Conservation (phyloP, 2,888 invertebrate genomes). For the Eledona agricola region DNA sequence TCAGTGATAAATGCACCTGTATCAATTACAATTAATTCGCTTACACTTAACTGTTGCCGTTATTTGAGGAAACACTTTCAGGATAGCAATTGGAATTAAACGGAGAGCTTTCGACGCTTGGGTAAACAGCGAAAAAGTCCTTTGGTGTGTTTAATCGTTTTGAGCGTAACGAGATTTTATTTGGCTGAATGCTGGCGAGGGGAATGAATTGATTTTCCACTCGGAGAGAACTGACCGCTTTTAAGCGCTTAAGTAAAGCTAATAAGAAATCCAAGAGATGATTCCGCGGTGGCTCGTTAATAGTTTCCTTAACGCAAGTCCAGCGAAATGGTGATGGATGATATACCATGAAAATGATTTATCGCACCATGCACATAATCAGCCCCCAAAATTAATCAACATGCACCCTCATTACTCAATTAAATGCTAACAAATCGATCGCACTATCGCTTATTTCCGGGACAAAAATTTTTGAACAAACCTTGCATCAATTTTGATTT, state of each 20-base stretch:
- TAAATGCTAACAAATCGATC: constrained; percentile 9
- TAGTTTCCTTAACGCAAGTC: too few relatives aligned
- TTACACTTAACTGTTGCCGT: constrained; percentile 4
- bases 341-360: constrained; percentile 17
- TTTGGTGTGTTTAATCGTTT: constrained; percentile 5
- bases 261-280: too few relatives aligned
- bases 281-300: too few relatives aligned
- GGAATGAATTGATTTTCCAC: constrained; percentile 3
- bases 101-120: background rate
- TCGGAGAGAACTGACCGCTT: background rate
- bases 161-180: constrained; percentile 7
- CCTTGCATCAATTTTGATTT: constrained; percentile 24
- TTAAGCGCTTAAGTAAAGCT: background rate
- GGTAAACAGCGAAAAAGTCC: constrained; percentile 5
- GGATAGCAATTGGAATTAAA: background rate
- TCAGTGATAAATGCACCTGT: constrained; percentile 2
- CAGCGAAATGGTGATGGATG: constrained; percentile 18
- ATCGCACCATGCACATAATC: constrained; percentile 19
- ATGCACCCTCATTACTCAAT: constrained; percentile 13
- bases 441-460: too few relatives aligned
- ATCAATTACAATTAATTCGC: constrained; percentile 7
- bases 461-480: constrained; percentile 7
- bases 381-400: constrained; percentile 13
- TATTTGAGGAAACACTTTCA: too few relatives aligned
- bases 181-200: constrained; percentile 6